Conservation (phyloP, 2,113 vertebrate species). For the Charina bottae region DNA sequence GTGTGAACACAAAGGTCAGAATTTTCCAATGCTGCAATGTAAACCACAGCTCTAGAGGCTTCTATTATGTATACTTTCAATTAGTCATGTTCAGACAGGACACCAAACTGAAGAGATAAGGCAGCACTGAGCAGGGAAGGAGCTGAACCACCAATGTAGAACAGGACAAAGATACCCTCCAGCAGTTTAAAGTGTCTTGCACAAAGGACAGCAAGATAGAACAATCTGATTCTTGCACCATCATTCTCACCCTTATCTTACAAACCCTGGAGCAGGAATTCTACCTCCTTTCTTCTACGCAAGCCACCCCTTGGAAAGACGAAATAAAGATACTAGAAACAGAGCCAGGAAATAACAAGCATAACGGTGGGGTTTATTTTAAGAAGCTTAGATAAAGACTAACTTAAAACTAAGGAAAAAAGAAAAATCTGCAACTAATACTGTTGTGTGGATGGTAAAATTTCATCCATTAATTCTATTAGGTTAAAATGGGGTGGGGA, state of each 20-base stretch:
- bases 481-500: too few species aligned
- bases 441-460: too few species aligned
- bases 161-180: constrained; percentile 15
- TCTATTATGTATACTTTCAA: constrained; percentile 28
- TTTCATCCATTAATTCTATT: not conserved
- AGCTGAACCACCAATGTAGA: not conserved
- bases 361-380: not conserved
- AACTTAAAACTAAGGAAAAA: not conserved
- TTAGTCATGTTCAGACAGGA: constrained; percentile 15
- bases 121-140: not conserved
- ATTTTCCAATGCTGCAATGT: not conserved
- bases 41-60: not conserved
- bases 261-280: constrained; percentile 13
- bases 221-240: constrained; percentile 5
- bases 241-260: constrained; percentile 22
- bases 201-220: not conserved
- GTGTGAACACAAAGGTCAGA: constrained; percentile 1
- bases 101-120: not conserved
- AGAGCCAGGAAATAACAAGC: not conserved
- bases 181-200: constrained; percentile 1
- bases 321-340: constrained; percentile 5
- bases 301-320: not conserved
- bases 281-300: constrained; percentile 7
- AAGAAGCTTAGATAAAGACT: not conserved
- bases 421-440: not conserved